Conservation (phyloP, 2,113 vertebrate genomes). For the Lepus europaeus region DNA sequence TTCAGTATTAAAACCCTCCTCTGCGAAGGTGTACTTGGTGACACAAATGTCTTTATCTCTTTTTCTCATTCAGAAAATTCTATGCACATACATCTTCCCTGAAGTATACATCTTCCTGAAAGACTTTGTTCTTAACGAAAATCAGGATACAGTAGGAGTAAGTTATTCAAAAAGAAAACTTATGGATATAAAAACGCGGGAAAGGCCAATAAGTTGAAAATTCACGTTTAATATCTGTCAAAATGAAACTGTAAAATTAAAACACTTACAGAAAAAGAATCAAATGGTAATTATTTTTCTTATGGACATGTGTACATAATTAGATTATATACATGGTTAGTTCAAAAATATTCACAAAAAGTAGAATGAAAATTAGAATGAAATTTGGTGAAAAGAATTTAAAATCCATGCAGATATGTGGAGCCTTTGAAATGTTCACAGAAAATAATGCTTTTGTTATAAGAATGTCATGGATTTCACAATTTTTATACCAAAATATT, state of each 20-base stretch:
- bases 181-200: background rate
- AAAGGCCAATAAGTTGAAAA: slow-evolving; percentile 33
- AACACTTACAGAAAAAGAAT: background rate
- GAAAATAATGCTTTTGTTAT: no score
- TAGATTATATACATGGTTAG: background rate
- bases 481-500: no score
- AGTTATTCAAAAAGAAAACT: slow-evolving; percentile 12
- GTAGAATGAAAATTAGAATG: background rate
- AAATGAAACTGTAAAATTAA: background rate
- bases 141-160: background rate
- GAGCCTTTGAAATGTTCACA: no score
- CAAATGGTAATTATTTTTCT: background rate
- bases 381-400: no score
- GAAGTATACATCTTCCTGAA: no score
- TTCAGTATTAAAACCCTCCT: background rate
- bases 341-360: no score
- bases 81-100: no score
- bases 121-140: background rate
- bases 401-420: no score
- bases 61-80: background rate
- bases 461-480: no score
- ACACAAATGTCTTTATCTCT: background rate
- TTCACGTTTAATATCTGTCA: background rate
- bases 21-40: background rate
- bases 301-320: slow-evolving; percentile 70